Base-by-base conservation (phyloP, 2,113 vertebrate genomes). In the Grus americana region DNA sequence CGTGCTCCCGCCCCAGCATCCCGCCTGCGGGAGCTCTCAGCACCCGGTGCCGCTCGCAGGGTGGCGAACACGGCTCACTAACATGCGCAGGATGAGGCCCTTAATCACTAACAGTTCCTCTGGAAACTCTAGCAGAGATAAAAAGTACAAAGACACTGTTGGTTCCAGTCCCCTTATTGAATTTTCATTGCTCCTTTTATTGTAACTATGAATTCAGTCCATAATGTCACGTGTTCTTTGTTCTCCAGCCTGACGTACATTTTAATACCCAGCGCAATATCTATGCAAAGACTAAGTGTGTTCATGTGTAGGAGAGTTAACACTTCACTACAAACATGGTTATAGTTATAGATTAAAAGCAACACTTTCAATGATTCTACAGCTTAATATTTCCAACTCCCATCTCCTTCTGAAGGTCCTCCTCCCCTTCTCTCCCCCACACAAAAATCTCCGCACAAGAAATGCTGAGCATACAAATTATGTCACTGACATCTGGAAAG, bases 401-500 rank as follows among this genome's bases (percentile, higher is more conserved):
- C 62, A 85, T 72, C 80, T 86, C 90, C 82, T 89, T 86, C 87
- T 91, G 94, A 95, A 93, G 58, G 75, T 62, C 65, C 75, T 75
- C 59, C 59, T 62, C 32, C 62, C 59, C 55, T 38, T 19, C 18
- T 15, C 11, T 11, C 10, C 26, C 17, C 73, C 40, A 30, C 15
- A 5, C 24, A 75, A 93, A 94, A 93, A 73, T 42, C 80, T 68
- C 73, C 0, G 2, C 66, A 40, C 58, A 38, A 92, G 87, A 95
- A 95, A 88, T 58, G 95, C 95, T 96, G 95, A 97, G 91, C 92
- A 91, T 91, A 97, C 92, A 96, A 92, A 95, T 97, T 96, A 94
- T 96, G 90, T 95, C 95, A 96, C 97, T 92, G 90, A 97, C 95
- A 96, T 96, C 97, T 97, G 96, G 97, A 97, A 97, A 96, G 91